Conservation (phyloP, 92 coral and sea anemone species). For the Palythoa grandiflora region DNA sequence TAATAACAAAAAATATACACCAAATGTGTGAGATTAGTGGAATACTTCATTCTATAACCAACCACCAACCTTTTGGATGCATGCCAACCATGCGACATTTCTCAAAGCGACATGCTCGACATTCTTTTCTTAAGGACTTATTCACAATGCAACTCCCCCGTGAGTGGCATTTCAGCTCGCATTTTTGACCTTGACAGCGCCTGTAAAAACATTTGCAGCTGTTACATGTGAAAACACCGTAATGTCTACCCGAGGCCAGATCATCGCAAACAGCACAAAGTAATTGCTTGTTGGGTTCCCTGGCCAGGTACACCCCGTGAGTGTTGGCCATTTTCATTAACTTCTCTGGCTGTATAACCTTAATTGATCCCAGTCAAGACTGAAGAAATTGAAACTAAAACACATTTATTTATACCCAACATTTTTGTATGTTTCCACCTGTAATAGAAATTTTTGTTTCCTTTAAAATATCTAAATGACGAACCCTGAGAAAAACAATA, state of each 20-base stretch:
- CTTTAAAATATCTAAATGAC: neutral
- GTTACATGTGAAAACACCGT: conserved; percentile 37
- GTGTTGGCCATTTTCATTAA: neutral
- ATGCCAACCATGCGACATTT: conserved; percentile 35
- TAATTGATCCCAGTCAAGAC: neutral
- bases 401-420: conserved; percentile 3
- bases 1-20: too few relatives aligned
- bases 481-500: neutral
- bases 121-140: neutral
- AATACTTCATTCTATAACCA: too few relatives aligned
- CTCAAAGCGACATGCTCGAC: conserved; percentile 36
- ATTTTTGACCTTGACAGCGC: neutral
- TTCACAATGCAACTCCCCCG: conserved; percentile 6
- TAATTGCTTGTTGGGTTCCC: neutral
- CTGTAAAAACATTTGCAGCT: conserved; percentile 36
- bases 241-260: conserved; percentile 18
- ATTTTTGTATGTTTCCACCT: conserved; percentile 33
- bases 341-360: neutral
- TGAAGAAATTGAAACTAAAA: neutral
- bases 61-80: conserved; percentile 18
- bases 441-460: neutral
- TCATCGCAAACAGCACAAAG: conserved; percentile 29
- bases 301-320: neutral
- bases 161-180: neutral
- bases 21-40: too few relatives aligned